Evolutionary conservation across 2,113 vertebrate genomes (phyloP), one percentile per base, ranked within the genome.

Genomic region (Anser cygnoides): DNA sequence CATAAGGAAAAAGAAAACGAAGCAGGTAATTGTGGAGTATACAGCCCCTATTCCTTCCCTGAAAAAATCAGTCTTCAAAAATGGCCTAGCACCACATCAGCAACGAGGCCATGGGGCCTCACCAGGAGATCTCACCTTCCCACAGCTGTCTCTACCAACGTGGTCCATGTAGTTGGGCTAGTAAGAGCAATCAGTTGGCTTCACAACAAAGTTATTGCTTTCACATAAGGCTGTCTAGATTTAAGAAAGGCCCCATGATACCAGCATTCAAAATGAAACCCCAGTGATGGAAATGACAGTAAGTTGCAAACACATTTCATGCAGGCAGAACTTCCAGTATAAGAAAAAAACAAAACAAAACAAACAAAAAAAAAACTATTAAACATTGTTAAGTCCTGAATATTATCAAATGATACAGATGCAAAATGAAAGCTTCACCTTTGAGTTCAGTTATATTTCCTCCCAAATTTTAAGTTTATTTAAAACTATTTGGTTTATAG

Each of bases 21-120:
- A 67, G 41, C 1, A 1, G 22, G 9, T 12, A 57, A 39, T 14
- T 46, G 10, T 19, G 52, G n/a, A 65, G 29, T 2, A 1, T 70
- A 74, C 7, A 88, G 12, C 37, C 12, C 33, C 25, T 49, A 11
- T 41, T 65, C 13, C 49, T 50, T 17, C 39, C 50, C 29, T 59
- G 50, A 10, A 41, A 46, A 41, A 29, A 80, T 13, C 54, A 44
- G 37, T 41, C 31, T 58, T n/a, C 17, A 18, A 68, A 80, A 54
- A 0, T 16, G 57, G 9, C 29, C 43, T 14, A 44, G 6, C 31
- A 11, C 10, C 7, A 43, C 54, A 8, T 12, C 25, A 61, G 29
- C 71, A 43, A 26, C 0, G 0, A 65, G 31, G 43, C 20, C 15
- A 8, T 1, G 0, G 21, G 31, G 49, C 18, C 55, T 70, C 0